A percentile compares a stretch with the other conserved stretches of the same genome.
Conservation (phyloP, 2,888 invertebrate genomes). For the Yponomeuta malinellus region DNA sequence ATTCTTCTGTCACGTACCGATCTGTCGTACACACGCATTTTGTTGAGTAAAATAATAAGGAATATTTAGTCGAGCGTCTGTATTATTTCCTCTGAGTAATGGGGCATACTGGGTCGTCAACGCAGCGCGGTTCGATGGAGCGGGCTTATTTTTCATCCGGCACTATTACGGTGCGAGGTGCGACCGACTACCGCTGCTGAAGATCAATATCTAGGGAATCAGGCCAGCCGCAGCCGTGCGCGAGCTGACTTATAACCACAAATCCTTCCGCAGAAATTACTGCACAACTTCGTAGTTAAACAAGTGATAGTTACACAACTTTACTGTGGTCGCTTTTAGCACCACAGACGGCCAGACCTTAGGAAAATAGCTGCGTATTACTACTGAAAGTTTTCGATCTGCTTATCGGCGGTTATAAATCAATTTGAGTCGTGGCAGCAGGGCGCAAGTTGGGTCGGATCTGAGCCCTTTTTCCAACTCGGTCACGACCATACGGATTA, state of each 20-base stretch:
- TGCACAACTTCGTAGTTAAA: slow-evolving; percentile 44
- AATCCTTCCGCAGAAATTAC: slow-evolving; percentile 59
- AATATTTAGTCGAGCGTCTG: not conserved
- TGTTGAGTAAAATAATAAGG: not conserved
- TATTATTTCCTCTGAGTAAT: not conserved
- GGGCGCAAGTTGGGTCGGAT: slow-evolving; percentile 53
- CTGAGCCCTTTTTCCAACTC: slow-evolving; percentile 61
- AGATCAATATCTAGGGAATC: slow-evolving; percentile 66
- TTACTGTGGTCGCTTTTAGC: slow-evolving; percentile 34
- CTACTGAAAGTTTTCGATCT: slow-evolving; percentile 48
- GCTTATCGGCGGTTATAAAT: slow-evolving; percentile 65
- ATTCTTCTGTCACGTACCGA: not conserved
- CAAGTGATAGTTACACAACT: slow-evolving; percentile 43
- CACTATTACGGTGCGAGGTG: slow-evolving; percentile 29
- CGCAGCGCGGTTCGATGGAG: slow-evolving; percentile 4
- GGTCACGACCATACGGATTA: slow-evolving; percentile 54
- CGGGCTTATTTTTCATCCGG: slow-evolving; percentile 44
- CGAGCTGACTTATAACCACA: slow-evolving; percentile 50
- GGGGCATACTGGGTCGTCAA: not conserved
- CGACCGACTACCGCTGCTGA: slow-evolving; percentile 28
- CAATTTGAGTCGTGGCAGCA: slow-evolving; percentile 62
- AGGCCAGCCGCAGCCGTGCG: slow-evolving; percentile 56
- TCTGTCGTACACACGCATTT: not conserved
- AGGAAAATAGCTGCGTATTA: slow-evolving; percentile 11
- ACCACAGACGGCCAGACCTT: not conserved